Evolutionary conservation across 53 echinoderm and acorn worm genomes (phyloP).

Genomic region (Mesocentrotus franciscanus): DNA sequence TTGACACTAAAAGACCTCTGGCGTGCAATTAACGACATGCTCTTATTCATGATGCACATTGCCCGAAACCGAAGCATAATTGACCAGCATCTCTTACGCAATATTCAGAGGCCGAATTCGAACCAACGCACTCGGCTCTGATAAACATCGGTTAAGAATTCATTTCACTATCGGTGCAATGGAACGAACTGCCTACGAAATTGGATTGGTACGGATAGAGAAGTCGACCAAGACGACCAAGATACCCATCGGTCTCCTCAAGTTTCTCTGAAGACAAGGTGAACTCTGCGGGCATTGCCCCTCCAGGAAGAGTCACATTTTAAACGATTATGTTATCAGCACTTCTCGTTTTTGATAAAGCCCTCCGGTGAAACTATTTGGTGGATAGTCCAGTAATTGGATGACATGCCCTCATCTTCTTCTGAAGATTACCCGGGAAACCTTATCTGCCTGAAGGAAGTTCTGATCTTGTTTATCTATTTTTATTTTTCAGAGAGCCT

Average conservation of each 20-base stretch:
- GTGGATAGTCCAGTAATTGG: neutral
- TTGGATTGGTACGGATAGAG: constrained; percentile 7
- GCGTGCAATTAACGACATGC: too few relatives aligned
- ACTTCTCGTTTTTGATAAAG: neutral
- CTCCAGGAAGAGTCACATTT: neutral
- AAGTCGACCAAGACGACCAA: neutral
- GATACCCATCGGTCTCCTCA: neutral
- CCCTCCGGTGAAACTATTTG: neutral
- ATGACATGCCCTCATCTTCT: neutral
- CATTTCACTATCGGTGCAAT: neutral
- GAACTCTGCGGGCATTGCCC: neutral
- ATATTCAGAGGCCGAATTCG: neutral
- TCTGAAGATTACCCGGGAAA: neutral
- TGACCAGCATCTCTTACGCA: neutral
- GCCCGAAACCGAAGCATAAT: neutral
- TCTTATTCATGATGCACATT: neutral
- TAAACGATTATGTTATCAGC: neutral
- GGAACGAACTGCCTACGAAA: neutral
- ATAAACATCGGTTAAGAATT: neutral
- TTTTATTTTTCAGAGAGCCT: neutral
- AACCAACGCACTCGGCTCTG: neutral
- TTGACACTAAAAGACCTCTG: neutral
- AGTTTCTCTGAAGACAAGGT: neutral
- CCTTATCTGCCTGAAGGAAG: neutral
- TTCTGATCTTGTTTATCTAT: neutral